phyloP scores from a whole-genome alignment of 2,113 vertebrate species.

The Tretioscincus oriximinensis region DNA sequence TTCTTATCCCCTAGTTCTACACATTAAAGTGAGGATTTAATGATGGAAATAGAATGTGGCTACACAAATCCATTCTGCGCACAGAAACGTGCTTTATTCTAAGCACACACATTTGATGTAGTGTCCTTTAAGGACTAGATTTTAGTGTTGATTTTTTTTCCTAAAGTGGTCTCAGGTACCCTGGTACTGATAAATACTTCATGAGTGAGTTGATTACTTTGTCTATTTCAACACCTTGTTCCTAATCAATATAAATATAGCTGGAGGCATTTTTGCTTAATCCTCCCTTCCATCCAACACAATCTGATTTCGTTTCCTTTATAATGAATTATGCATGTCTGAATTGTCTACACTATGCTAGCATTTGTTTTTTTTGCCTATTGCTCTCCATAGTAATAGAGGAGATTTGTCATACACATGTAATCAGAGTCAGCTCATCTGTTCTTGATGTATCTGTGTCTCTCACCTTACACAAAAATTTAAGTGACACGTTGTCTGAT shows the following conservation, averaged over 20 bases:
- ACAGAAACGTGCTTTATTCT: background rate
- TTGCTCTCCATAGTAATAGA: slow-evolving; percentile 14
- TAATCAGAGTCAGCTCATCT: background rate
- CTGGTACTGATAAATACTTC: background rate
- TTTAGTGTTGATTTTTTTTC: background rate
- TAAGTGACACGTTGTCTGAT: slow-evolving; percentile 9
- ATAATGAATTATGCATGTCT: background rate
- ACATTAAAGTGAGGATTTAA: no score
- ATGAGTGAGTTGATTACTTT: background rate
- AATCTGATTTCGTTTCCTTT: slow-evolving; percentile 11
- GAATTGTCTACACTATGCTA: background rate
- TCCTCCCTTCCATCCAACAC: background rate
- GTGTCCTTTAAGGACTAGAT: background rate
- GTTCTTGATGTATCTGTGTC: rapidly evolving
- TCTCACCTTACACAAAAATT: background rate
- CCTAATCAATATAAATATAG: slow-evolving; percentile 8
- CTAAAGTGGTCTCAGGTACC: background rate
- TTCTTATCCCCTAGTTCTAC: background rate
- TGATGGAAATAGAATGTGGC: no score
- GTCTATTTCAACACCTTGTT: slow-evolving; percentile 8
- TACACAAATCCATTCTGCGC: background rate
- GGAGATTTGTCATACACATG: background rate
- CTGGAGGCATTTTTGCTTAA: slow-evolving; percentile 1
- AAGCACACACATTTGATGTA: background rate
- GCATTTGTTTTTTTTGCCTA: slow-evolving; percentile 39